Evolutionary conservation across 2,888 invertebrate species (phyloP).

Genomic region (Pristionchus fissidentatus): DNA sequence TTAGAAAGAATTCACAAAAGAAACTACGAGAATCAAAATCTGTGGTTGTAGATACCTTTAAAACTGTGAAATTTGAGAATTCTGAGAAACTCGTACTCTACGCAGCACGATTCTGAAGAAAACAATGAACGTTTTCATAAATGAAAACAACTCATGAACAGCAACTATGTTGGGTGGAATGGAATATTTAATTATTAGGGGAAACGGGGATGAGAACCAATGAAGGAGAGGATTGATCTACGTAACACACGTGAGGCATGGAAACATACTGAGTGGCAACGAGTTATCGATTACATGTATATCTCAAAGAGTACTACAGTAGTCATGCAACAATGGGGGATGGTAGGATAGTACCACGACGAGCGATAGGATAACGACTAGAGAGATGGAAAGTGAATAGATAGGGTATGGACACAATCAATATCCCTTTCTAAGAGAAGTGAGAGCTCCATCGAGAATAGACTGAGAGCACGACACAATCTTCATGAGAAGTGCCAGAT

Average conservation of each 20-base stretch:
- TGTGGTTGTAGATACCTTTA: not conserved
- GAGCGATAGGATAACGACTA: slow-evolving; percentile 13
- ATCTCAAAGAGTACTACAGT: no score
- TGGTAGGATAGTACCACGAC: slow-evolving; percentile 15
- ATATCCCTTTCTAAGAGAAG: slow-evolving; percentile 39
- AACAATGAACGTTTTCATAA: not conserved
- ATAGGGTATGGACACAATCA: not conserved
- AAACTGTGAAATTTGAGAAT: slow-evolving; percentile 23
- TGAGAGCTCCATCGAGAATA: slow-evolving; percentile 25
- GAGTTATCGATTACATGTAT: slow-evolving; percentile 12
- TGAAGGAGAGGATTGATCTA: not conserved
- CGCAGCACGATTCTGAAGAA: not conserved
- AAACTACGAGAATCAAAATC: no score
- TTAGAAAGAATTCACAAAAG: no score
- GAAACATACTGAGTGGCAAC: not conserved
- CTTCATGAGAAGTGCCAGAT: slow-evolving; percentile 85
- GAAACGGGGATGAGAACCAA: not conserved
- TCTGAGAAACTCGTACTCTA: not conserved
- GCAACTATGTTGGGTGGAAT: slow-evolving; percentile 9
- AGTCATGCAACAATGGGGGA: slow-evolving; percentile 24
- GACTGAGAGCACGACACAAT: slow-evolving; percentile 76
- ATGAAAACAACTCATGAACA: slow-evolving; percentile 22
- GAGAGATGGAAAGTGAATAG: not conserved
- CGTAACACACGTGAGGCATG: not conserved
- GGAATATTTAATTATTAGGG: slow-evolving; percentile 6